These are phyloP conservation scores for Callaeas wilsoni DNA, from an alignment of 2,113 vertebrate genomes.

Conservation along the genomic window DNA sequence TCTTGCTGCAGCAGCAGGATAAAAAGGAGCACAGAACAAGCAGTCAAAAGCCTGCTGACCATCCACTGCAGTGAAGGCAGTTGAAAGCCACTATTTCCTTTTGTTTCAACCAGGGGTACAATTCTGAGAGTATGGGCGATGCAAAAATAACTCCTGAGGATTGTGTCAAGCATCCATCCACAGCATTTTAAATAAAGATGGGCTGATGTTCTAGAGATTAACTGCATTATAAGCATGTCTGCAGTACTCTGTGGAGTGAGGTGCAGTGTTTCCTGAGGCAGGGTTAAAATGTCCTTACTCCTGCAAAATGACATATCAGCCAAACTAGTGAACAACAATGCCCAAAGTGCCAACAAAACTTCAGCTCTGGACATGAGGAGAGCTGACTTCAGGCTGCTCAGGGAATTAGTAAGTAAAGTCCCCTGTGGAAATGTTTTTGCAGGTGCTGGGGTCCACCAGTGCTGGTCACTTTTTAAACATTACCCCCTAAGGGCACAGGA, in stretches of 20 bases:
- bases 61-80: background rate
- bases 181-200: background rate
- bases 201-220: background rate
- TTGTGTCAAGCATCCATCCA: background rate
- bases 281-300: background rate
- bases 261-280: background rate
- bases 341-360: background rate
- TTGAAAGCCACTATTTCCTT: background rate
- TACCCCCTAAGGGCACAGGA: background rate
- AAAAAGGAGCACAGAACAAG: background rate
- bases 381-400: background rate
- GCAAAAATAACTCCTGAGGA: background rate
- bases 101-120: background rate
- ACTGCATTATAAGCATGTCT: background rate
- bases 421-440: background rate
- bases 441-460: background rate
- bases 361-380: background rate
- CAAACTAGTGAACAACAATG: background rate
- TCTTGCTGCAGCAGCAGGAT: constrained; percentile 22
- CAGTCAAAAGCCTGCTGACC: background rate
- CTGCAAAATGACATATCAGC: background rate
- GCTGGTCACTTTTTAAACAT: background rate
- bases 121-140: background rate
- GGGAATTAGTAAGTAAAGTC: background rate
- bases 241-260: background rate